phyloP scores from a whole-genome alignment of 2,888 invertebrate species.

The Unio pictorum region DNA sequence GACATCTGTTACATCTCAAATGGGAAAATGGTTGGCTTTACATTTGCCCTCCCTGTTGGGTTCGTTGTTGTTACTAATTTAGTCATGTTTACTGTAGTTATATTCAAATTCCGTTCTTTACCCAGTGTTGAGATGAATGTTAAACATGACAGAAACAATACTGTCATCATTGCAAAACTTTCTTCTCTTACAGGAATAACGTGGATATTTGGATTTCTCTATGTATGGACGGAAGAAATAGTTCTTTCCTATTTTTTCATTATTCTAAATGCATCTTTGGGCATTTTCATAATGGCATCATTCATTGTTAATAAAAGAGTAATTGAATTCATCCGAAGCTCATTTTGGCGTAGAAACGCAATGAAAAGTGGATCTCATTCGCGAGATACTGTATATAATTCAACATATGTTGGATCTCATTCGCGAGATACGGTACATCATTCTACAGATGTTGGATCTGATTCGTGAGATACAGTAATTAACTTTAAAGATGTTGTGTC shows the following conservation, averaged over 20 bases:
- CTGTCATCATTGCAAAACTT: conserved; percentile 14
- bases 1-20: conserved; percentile 17
- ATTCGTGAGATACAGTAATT: no score
- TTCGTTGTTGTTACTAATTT: conserved; percentile 14
- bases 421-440: no score
- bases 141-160: conserved; percentile 19
- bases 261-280: conserved; percentile 20
- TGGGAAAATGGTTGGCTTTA: conserved; percentile 11
- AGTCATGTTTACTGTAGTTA: conserved; percentile 13
- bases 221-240: conserved; percentile 11
- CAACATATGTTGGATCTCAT: no score
- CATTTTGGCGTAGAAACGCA: no score
- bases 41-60: conserved; percentile 17
- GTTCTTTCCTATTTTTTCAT: conserved; percentile 24
- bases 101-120: conserved; percentile 5
- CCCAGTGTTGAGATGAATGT: conserved; percentile 10
- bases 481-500: no score
- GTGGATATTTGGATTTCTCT: conserved; percentile 29
- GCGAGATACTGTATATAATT: no score
- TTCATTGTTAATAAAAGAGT: conserved; percentile 14
- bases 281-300: conserved; percentile 21
- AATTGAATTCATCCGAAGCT: neutral
- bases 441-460: no score
- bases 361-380: no score
- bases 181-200: conserved; percentile 22